phyloP scores from a whole-genome alignment of 2,888 invertebrate genomes.

The Prenolepis imparis region DNA sequence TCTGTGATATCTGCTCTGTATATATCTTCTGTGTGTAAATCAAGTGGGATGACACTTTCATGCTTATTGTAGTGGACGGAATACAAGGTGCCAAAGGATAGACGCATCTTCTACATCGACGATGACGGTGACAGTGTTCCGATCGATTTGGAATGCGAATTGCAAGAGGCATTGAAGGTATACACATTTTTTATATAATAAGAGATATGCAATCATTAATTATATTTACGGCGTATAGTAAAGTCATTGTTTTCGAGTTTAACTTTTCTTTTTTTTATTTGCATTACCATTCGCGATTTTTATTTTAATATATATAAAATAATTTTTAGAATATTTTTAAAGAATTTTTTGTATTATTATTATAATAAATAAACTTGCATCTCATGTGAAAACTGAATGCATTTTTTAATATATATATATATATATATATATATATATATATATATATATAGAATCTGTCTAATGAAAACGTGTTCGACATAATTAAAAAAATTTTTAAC shows the following conservation, averaged over 20 bases:
- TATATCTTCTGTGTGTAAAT: not conserved
- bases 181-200: not conserved
- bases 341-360: too few species aligned
- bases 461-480: too few species aligned
- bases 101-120: conserved; percentile 85
- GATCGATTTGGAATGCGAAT: conserved; percentile 86
- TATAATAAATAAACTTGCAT: too few species aligned
- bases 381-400: too few species aligned
- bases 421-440: too few species aligned
- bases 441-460: too few species aligned
- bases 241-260: not conserved
- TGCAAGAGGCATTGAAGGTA: conserved; percentile 85
- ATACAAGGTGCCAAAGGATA: not conserved
- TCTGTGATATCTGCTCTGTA: too few species aligned
- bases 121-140: conserved; percentile 85
- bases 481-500: too few species aligned
- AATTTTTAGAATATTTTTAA: too few species aligned
- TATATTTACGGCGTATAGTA: not conserved
- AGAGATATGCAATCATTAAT: not conserved
- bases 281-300: too few species aligned
- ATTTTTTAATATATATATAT: too few species aligned
- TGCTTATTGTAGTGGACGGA: conserved; percentile 10
- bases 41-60: not conserved
- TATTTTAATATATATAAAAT: too few species aligned
- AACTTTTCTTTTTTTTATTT: not conserved